Evolutionary conservation across 2,888 invertebrate species (phyloP).

Genomic region (Deilephila elpenor): DNA sequence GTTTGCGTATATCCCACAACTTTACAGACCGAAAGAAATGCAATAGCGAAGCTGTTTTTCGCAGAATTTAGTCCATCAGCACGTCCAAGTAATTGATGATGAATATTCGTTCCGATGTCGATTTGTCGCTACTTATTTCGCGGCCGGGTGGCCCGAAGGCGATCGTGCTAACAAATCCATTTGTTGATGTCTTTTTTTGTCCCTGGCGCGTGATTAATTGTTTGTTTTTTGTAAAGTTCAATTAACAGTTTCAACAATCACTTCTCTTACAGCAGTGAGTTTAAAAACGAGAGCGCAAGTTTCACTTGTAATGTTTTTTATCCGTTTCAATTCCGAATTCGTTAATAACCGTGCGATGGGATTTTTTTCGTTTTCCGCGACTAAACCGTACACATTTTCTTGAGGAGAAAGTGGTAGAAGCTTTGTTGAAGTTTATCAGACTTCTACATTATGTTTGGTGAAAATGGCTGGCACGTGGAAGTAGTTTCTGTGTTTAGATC

Average conservation of each 20-base stretch:
- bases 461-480: constrained; percentile 60
- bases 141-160: neutral
- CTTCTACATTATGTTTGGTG: constrained; percentile 56
- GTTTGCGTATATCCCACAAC: no score
- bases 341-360: constrained; percentile 20
- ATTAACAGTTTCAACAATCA: neutral
- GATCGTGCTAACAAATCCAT: neutral
- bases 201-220: neutral
- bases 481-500: constrained; percentile 50
- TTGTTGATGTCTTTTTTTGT: neutral
- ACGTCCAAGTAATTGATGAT: neutral
- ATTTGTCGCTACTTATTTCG: neutral
- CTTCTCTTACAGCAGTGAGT: constrained; percentile 43
- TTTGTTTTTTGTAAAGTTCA: neutral
- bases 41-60: no score
- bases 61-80: neutral
- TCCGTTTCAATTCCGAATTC: constrained; percentile 44
- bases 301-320: constrained; percentile 57
- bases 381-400: constrained; percentile 32
- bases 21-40: no score
- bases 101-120: neutral
- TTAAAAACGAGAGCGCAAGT: constrained; percentile 60
- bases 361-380: neutral
- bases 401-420: constrained; percentile 52
- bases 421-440: constrained; percentile 50